Conservation (phyloP, 2,888 invertebrate species). For the Limnephilus marmoratus region DNA sequence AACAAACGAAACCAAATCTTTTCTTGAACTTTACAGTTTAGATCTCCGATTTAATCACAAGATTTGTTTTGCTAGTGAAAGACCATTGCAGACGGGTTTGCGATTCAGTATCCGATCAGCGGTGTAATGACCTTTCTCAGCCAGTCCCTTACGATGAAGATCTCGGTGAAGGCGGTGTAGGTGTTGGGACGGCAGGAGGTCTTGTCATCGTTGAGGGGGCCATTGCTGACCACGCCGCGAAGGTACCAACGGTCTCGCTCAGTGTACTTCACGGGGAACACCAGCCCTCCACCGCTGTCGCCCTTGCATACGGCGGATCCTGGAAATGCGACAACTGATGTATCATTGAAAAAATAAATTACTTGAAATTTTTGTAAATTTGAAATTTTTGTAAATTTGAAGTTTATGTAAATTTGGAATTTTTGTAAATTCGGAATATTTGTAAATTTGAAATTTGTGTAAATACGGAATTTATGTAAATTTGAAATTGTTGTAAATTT, state of each 20-base stretch:
- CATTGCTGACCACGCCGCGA: constrained; percentile 71
- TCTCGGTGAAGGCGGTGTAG: constrained; percentile 70
- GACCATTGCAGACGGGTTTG: not conserved
- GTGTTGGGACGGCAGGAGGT: constrained; percentile 69
- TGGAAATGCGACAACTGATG: not conserved
- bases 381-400: not conserved
- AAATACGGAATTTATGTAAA: no score
- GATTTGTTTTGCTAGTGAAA: not conserved
- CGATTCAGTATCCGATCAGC: not conserved
- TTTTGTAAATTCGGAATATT: no score
- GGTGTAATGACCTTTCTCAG: constrained; percentile 63
- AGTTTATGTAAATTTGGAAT: not conserved
- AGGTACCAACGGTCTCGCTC: constrained; percentile 65
- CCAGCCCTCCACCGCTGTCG: not conserved
- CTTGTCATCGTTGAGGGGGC: constrained; percentile 68
- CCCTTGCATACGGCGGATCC: not conserved
- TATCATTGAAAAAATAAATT: no score
- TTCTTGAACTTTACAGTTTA: no score
- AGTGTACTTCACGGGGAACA: not conserved
- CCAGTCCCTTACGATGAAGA: constrained; percentile 70
- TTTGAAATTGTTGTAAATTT: no score
- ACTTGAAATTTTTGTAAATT: no score
- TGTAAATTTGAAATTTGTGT: no score
- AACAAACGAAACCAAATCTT: no score
- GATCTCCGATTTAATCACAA: not conserved